Evolutionary conservation across 1,140 invertebrate species (phyloP).

Genomic region (Asobara japonica): DNA sequence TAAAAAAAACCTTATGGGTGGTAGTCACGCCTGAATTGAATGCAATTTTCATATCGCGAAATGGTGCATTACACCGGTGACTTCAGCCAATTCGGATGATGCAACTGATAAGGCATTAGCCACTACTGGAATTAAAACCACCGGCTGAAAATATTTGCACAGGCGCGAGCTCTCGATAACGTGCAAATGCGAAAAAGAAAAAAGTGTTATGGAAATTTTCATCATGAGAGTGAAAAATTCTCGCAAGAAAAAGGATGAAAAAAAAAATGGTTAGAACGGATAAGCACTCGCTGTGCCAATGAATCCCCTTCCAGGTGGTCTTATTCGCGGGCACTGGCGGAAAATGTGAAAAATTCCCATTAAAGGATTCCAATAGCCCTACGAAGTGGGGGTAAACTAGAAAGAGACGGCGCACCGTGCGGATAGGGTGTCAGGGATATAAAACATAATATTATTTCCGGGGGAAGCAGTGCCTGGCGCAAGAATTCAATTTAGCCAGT

Average conservation of each 20-base stretch:
- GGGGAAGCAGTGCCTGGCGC: conserved; percentile 48
- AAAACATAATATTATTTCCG: conserved; percentile 63
- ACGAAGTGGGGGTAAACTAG: not conserved
- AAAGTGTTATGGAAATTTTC: conserved; percentile 1
- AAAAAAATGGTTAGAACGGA: not conserved
- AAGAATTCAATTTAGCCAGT: conserved; percentile 59
- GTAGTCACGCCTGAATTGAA: no score
- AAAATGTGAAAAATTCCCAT: conserved; percentile 63
- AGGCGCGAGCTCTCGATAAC: not conserved
- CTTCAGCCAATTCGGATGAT: no score
- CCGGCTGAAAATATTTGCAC: not conserved
- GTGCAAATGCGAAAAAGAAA: not conserved
- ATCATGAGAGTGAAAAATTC: not conserved
- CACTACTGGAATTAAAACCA: not conserved
- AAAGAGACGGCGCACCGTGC: not conserved
- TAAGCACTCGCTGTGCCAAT: conserved; percentile 47
- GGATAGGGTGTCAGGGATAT: conserved; percentile 48
- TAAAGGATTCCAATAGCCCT: conserved; percentile 57
- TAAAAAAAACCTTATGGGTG: no score
- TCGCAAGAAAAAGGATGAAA: not conserved
- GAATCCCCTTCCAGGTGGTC: conserved; percentile 50
- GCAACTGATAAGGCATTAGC: no score
- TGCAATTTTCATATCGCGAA: no score
- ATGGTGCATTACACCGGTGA: no score
- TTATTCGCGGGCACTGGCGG: conserved; percentile 53